Percentiles rank a stretch among this genome's conserved stretches.
Conservation (phyloP, 2,888 invertebrate genomes). For the Drosophila peninsularis region DNA sequence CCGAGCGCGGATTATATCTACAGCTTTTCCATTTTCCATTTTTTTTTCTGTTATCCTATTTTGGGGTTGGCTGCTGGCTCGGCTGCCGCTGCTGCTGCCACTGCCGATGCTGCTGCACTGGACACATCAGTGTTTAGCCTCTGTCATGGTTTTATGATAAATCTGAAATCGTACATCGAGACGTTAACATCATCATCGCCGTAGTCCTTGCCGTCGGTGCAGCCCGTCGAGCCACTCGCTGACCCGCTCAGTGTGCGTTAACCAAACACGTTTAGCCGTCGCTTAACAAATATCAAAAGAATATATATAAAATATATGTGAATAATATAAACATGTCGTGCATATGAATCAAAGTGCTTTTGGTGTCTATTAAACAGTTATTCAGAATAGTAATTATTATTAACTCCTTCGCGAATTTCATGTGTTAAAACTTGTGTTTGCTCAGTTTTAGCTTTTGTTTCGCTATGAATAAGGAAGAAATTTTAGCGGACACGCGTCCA, state of each 20-base stretch:
- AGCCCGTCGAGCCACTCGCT: slow-evolving; percentile 16
- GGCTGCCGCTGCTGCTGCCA: slow-evolving; percentile 6
- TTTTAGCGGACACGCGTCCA: slow-evolving; percentile 65
- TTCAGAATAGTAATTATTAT: not conserved
- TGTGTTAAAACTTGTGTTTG: slow-evolving; percentile 19
- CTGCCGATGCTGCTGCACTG: slow-evolving; percentile 51
- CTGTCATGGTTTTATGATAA: slow-evolving; percentile 83
- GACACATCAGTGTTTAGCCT: slow-evolving; percentile 78
- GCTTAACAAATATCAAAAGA: slow-evolving; percentile 14
- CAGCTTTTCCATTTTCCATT: slow-evolving; percentile 37
- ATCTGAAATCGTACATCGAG: slow-evolving; percentile 83
- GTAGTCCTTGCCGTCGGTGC: slow-evolving; percentile 46
- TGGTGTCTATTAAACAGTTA: slow-evolving; percentile 9
- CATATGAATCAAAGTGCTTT: slow-evolving; percentile 18
- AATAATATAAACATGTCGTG: slow-evolving; percentile 11
- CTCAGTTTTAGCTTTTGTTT: not conserved
- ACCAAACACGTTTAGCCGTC: slow-evolving; percentile 45
- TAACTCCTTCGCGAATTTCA: slow-evolving; percentile 6
- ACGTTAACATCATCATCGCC: slow-evolving; percentile 82
- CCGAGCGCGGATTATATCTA: slow-evolving; percentile 76
- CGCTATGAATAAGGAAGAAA: slow-evolving; percentile 79
- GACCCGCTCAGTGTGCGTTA: slow-evolving; percentile 37
- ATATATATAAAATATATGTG: not conserved
- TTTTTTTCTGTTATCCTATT: slow-evolving; percentile 57
- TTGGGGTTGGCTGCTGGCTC: slow-evolving; percentile 73